Base-by-base conservation (phyloP, 2,113 vertebrate species). In the Albula glossodonta region DNA sequence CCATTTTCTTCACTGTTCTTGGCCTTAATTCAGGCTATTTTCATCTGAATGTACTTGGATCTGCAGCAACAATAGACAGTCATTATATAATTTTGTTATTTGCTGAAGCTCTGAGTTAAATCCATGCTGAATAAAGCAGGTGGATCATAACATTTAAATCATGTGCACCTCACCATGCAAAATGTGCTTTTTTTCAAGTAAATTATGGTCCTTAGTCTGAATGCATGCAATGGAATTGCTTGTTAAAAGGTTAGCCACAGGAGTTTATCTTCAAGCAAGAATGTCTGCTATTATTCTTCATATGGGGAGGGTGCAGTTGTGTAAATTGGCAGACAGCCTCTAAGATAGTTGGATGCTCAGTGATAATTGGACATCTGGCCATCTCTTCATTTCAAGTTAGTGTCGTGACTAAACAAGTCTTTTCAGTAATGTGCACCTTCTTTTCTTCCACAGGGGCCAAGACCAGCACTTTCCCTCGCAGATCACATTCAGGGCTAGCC, bases 11-110 rank as follows among this genome's bases (percentile, higher is more conserved):
- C 57, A 22, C 52, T 19, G 57, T 9, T 15, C 51, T 52, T n/a
- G 63, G 22, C 22, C 31, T n/a, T 74, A 22, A 25, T 74, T 74
- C 52, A 57, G 52, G 52, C 50, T 57, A 50, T 82, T 22, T 56
- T 53, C 50, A 53, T 82, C 52, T 53, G 22, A 82, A 82, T 82
- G n/a, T 82, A 19, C 81, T 56, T 82, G 51, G 25, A 53, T 53
- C 51, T 13, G 12, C 51, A 53, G 50, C n/a, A 82, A 56, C 17
- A 17, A 51, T 57, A 31, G 15, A 82, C 17, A 12, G 51, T 56
- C 13, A 80, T 49, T 82, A 74, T 31, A 74, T 7, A 74, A 74
- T 74, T 74, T 2, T 11, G 70, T 31, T 74, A 31, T 74, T 74
- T 74, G 70, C 70, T 74, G 31, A 74, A 74, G 70, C 70, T 31